Percentiles rank a stretch among this genome's conserved stretches.
phyloP scores from a whole-genome alignment of 2,797 vertebrate genomes.

The Acrossocheilus wenchowensis region DNA sequence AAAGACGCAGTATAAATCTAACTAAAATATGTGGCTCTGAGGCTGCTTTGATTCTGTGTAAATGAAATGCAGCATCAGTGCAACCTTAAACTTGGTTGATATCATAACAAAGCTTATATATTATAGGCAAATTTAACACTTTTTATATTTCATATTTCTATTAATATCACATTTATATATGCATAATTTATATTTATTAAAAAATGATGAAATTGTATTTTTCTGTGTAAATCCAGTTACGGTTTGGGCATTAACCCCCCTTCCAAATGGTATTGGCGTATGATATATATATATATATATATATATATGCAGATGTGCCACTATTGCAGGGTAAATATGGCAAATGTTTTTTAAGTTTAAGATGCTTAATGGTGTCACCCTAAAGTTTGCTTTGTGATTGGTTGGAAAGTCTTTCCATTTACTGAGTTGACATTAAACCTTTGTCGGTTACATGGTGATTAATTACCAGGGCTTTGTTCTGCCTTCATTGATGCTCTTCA shows the following conservation, averaged over 20 bases:
- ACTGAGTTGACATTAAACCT: conserved; percentile 30
- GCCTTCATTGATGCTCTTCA: conserved; percentile 31
- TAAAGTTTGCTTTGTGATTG: conserved; percentile 20
- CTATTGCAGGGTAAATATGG: neutral
- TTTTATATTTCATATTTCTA: neutral
- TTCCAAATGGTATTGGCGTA: neutral
- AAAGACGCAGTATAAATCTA: neutral
- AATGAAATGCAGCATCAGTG: conserved; percentile 1
- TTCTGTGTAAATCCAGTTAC: neutral
- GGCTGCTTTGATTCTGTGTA: neutral
- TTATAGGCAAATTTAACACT: neutral
- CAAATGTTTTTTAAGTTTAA: neutral
- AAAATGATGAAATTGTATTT: neutral
- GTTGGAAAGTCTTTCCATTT: conserved; percentile 33
- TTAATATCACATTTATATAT: neutral
- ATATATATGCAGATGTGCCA: neutral
- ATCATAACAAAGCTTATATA: neutral
- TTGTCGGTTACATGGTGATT: conserved; percentile 39
- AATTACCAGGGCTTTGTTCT: conserved; percentile 40
- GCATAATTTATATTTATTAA: too few species aligned
- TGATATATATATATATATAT: neutral
- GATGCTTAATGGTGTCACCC: conserved; percentile 24
- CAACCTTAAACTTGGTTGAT: neutral
- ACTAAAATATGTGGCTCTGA: neutral
- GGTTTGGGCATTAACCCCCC: neutral